phyloP scores from a whole-genome alignment of 2,888 invertebrate species.

The Apoderus coryli region DNA sequence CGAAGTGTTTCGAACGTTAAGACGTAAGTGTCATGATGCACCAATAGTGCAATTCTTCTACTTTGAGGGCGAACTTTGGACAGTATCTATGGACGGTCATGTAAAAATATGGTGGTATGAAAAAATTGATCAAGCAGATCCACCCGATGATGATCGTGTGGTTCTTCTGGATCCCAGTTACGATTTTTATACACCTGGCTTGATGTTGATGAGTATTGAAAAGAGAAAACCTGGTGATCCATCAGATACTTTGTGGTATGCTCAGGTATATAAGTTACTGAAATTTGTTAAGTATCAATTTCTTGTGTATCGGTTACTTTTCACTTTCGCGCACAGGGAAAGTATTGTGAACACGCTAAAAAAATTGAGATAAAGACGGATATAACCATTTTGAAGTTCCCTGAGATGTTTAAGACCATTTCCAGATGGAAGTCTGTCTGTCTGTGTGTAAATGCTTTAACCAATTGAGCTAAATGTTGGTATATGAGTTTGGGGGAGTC shows the following conservation, averaged over 20 bases:
- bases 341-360: no score
- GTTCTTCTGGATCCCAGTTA: conserved; percentile 76
- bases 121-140: conserved; percentile 76
- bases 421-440: no score
- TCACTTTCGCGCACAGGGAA: no score
- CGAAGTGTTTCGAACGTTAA: conserved; percentile 58
- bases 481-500: no score
- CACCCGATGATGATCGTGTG: conserved; percentile 61
- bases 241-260: conserved; percentile 45
- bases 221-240: conserved; percentile 32
- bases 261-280: conserved; percentile 48
- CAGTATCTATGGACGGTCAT: conserved; percentile 56
- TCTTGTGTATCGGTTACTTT: no score
- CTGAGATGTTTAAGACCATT: no score
- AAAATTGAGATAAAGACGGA: no score
- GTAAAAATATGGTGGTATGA: conserved; percentile 83
- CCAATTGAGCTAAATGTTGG: no score
- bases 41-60: conserved; percentile 51
- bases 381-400: no score
- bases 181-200: conserved; percentile 47
- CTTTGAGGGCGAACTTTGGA: conserved; percentile 30
- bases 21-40: conserved; percentile 59
- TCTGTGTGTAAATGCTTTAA: no score
- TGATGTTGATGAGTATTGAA: conserved; percentile 38
- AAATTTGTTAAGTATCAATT: conserved; percentile 5